These are phyloP conservation scores for Heterohyrax brucei DNA, from an alignment of 2,797 vertebrate genomes.

Conservation along the genomic window DNA sequence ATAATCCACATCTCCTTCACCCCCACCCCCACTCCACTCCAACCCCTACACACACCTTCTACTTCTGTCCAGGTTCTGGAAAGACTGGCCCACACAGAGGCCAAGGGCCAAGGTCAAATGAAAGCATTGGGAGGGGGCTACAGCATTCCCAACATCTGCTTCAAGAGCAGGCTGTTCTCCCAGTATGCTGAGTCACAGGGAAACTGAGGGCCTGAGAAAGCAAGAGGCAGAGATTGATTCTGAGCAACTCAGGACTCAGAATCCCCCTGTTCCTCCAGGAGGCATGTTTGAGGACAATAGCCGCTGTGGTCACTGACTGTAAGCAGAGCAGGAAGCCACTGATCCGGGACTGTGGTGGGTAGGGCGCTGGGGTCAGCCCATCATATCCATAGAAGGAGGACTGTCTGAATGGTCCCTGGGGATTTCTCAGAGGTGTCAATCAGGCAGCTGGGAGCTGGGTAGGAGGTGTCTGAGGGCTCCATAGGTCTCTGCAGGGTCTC, in stretches of 20 bases:
- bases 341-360: rapidly evolving
- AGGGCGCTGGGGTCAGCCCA: neutral
- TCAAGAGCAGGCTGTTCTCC: neutral
- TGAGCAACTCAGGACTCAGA: neutral
- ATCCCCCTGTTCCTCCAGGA: neutral
- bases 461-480: rapidly evolving
- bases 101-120: neutral
- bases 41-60: neutral
- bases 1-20: rapidly evolving
- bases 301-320: neutral
- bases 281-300: neutral
- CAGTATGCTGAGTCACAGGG: neutral
- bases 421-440: neutral
- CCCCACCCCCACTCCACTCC: no score
- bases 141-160: neutral
- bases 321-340: neutral
- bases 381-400: rapidly evolving
- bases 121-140: neutral
- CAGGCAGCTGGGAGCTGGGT: neutral
- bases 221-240: neutral
- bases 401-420: neutral
- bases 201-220: neutral
- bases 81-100: neutral
- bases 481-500: neutral
- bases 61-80: neutral